A percentile compares a stretch with the other conserved stretches of the same genome.
phyloP scores from a whole-genome alignment of 2,113 vertebrate genomes.

The Lophura nycthemera region DNA sequence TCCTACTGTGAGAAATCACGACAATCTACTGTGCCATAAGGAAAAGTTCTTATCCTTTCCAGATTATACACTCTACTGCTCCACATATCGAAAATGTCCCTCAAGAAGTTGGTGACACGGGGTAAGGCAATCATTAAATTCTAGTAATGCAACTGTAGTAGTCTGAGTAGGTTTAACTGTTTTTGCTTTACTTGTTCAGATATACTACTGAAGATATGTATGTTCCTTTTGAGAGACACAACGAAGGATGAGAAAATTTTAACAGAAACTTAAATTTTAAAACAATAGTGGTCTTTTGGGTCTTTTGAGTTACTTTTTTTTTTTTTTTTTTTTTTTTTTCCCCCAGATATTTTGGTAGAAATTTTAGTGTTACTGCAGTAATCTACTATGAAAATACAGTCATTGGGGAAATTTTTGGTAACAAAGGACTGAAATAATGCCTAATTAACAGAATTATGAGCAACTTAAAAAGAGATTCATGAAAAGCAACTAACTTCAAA shows the following conservation, averaged over 20 bases:
- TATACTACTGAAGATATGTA: not conserved
- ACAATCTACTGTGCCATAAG: not conserved
- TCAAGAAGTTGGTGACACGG: not conserved
- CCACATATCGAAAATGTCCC: not conserved
- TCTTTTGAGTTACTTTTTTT: not conserved
- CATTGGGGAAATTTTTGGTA: not conserved
- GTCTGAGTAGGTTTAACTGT: not conserved
- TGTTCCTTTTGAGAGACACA: not conserved
- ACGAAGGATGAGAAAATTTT: not conserved
- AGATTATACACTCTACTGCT: not conserved
- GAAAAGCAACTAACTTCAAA: not conserved
- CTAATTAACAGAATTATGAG: not conserved
- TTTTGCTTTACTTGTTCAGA: not conserved
- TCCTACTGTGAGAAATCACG: slow-evolving; percentile 11
- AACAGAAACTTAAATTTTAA: not conserved
- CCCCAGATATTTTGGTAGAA: not conserved
- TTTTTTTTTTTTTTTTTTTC: not conserved
- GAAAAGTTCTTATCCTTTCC: slow-evolving; percentile 5
- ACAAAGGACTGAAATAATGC: not conserved
- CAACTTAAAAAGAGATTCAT: not conserved
- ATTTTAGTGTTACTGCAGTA: not conserved
- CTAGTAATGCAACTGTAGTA: not conserved
- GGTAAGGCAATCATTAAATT: not conserved
- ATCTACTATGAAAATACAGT: not conserved
- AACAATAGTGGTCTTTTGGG: not conserved